Conservation (phyloP, 2,888 invertebrate genomes). For the Steromphala cineraria region DNA sequence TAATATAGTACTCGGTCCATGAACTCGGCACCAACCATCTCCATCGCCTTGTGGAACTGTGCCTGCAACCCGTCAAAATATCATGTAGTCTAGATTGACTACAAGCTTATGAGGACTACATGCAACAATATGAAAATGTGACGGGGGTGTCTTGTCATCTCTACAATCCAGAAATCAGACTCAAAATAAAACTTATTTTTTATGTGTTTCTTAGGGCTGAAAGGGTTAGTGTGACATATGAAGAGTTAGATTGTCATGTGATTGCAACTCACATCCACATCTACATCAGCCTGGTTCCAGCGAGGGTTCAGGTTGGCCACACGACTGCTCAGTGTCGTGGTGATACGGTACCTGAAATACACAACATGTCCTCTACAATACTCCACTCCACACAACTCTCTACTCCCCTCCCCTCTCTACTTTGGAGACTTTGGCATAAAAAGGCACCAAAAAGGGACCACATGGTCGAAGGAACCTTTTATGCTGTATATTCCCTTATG, state of each 20-base stretch:
- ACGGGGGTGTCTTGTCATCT: too few species aligned
- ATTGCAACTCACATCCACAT: conserved; percentile 53
- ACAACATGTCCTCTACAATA: too few species aligned
- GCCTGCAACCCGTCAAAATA: conserved; percentile 46
- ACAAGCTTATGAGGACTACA: background rate
- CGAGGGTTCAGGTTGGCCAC: conserved; percentile 87
- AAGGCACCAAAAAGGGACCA: too few species aligned
- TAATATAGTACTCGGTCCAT: conserved; percentile 80
- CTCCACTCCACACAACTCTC: too few species aligned
- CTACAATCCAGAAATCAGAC: too few species aligned
- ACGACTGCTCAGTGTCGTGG: conserved; percentile 85
- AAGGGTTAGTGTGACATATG: background rate
- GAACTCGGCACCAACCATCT: conserved; percentile 88
- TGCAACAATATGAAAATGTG: too few species aligned
- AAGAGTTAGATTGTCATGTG: background rate
- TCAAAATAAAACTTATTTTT: too few species aligned
- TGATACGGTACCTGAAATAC: conserved; percentile 82
- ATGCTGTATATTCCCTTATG: too few species aligned
- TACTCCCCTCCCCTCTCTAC: too few species aligned
- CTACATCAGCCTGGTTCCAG: conserved; percentile 81
- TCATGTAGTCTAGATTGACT: background rate
- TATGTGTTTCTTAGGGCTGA: too few species aligned
- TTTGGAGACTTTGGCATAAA: too few species aligned
- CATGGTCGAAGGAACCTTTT: too few species aligned
- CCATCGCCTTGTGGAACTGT: conserved; percentile 87